Conservation (phyloP, 2,113 vertebrate genomes). For the Paradoxurus hermaphroditus region DNA sequence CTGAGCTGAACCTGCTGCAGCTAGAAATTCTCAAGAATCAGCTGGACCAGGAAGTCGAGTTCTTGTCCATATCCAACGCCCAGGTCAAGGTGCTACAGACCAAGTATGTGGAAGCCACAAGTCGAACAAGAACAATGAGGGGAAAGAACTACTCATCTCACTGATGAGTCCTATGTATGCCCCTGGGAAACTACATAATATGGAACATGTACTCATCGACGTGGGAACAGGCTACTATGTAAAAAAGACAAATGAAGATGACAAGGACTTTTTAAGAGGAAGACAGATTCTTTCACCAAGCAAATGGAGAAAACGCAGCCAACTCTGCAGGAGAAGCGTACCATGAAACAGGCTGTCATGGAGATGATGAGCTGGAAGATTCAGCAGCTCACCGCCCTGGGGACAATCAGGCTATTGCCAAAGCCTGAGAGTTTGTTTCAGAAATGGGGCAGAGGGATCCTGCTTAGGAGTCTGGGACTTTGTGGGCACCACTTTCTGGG, state of each 20-base stretch:
- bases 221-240: slow-evolving; percentile 95
- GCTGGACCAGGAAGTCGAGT: slow-evolving; percentile 94
- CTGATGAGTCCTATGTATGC: slow-evolving; percentile 97
- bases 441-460: neutral
- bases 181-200: slow-evolving; percentile 92
- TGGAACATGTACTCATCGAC: slow-evolving; percentile 90
- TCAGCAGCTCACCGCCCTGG: slow-evolving; percentile 90
- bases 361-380: slow-evolving; percentile 96
- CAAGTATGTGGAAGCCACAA: slow-evolving; percentile 95
- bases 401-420: slow-evolving; percentile 85
- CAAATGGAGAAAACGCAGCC: slow-evolving; percentile 97
- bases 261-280: slow-evolving; percentile 93
- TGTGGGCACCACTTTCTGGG: neutral
- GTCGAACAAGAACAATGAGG: slow-evolving; percentile 90
- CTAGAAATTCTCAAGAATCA: slow-evolving; percentile 92
- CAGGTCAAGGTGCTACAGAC: slow-evolving; percentile 95
- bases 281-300: slow-evolving; percentile 94
- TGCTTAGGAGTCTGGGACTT: neutral
- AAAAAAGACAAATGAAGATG: slow-evolving; percentile 91
- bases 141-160: slow-evolving; percentile 93
- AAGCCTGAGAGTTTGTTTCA: slow-evolving; percentile 79
- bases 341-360: slow-evolving; percentile 94
- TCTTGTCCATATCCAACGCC: slow-evolving; percentile 92
- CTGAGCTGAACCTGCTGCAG: slow-evolving; percentile 89
- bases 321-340: slow-evolving; percentile 92